Conservation (phyloP, 2,888 invertebrate species). For the Gonocerus acuteangulatus region DNA sequence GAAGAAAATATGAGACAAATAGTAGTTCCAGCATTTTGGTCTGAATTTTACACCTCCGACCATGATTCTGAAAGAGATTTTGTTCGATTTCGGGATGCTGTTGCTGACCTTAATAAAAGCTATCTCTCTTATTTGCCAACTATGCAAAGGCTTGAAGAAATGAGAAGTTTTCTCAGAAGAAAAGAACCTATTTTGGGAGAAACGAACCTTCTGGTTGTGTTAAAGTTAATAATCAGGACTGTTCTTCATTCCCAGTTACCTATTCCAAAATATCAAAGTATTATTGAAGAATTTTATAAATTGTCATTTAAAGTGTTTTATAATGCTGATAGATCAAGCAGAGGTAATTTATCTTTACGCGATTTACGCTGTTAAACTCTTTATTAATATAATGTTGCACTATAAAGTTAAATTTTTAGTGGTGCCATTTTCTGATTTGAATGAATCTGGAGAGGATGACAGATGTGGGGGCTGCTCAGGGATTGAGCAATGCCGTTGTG, state of each 20-base stretch:
- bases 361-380: not conserved
- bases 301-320: constrained; percentile 66
- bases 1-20: constrained; percentile 55
- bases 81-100: constrained; percentile 58
- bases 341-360: constrained; percentile 28
- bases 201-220: constrained; percentile 49
- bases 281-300: constrained; percentile 68
- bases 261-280: constrained; percentile 54
- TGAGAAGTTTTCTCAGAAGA: constrained; percentile 48
- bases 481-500: constrained; percentile 54
- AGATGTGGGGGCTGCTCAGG: constrained; percentile 67
- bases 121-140: constrained; percentile 51
- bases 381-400: not conserved
- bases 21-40: constrained; percentile 59
- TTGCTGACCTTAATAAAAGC: constrained; percentile 54
- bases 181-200: constrained; percentile 50
- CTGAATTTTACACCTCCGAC: constrained; percentile 46
- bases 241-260: constrained; percentile 64
- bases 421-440: constrained; percentile 39
- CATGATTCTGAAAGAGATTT: constrained; percentile 46
- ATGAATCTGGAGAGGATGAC: constrained; percentile 52
- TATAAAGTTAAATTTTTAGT: not conserved
- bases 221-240: constrained; percentile 58
- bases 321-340: constrained; percentile 43
- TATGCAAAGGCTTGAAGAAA: constrained; percentile 50